Evolutionary conservation across 2,888 invertebrate genomes (phyloP).

Genomic region (Amitus sp.): DNA sequence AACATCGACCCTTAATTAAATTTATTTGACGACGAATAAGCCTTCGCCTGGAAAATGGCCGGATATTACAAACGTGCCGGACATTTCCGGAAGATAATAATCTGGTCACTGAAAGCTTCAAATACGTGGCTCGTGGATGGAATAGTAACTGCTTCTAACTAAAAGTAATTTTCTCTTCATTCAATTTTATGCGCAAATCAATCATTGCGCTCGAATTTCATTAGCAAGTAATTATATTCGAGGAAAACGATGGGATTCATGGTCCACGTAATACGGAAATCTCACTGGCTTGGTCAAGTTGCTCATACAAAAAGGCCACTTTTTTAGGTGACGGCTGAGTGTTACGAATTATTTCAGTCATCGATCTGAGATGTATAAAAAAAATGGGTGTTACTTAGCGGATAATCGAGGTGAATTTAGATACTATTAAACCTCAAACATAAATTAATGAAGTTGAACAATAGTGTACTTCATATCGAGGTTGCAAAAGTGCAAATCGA

Average conservation of each 20-base stretch:
- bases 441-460: too few species aligned
- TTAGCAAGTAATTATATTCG: neutral
- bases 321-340: too few species aligned
- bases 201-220: neutral
- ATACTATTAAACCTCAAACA: too few species aligned
- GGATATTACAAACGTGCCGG: conserved; percentile 53
- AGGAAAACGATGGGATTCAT: neutral
- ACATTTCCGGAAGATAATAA: conserved; percentile 54
- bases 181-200: conserved; percentile 16
- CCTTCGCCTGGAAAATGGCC: conserved; percentile 37
- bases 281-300: too few species aligned
- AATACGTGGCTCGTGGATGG: conserved; percentile 7
- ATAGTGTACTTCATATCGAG: too few species aligned
- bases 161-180: conserved; percentile 28
- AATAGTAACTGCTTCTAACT: conserved; percentile 14
- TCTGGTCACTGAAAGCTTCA: conserved; percentile 35
- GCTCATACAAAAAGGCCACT: too few species aligned
- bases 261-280: neutral
- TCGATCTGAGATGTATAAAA: too few species aligned
- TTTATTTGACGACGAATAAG: conserved; percentile 43
- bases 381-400: too few species aligned
- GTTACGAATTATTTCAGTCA: too few species aligned
- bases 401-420: too few species aligned
- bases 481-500: too few species aligned
- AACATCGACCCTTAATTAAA: conserved; percentile 37